Evolutionary conservation across 2,797 vertebrate genomes (phyloP), one percentile per base, ranked within the genome.

Genomic region (Lindbergichthys nudifrons): DNA sequence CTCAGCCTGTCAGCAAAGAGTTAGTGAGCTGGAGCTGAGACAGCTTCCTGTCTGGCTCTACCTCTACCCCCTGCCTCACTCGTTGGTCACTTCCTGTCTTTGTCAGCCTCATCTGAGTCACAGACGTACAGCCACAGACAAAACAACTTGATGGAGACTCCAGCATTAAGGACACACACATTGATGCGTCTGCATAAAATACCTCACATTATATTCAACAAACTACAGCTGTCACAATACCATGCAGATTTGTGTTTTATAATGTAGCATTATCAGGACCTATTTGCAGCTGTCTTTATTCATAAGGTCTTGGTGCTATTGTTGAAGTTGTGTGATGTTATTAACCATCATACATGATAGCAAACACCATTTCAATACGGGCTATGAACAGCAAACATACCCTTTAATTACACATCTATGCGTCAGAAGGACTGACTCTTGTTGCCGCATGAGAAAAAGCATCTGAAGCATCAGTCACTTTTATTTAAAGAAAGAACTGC

Each of bases 61-160:
- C n/a, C 36, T n/a, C 43, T 19, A n/a, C 65, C 54, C 82, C 67
- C 66, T 57, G 21, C 43, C 67, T 81, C 70, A 58, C 70, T 84
- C 65, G 74, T 77, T 61, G 54, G 80, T 84, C 71, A 85, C 86
- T 94, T 95, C 95, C 94, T 93, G 91, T 87, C 88, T 93, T 94
- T 95, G 90, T 93, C 83, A 79, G 62, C 57, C 61, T 65, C 65
- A 30, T 80, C 70, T 79, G 70, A 90, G 53, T 88, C 86, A 90
- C 70, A 67, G 56, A 70, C 72, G 59, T 57, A 45, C 26, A 77
- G 61, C 57, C 30, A 18, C 43, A 79, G 77, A 84, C 77, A 50
- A 81, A 91, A 81, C 74, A 76, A 75, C 65, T 41, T 36, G n/a
- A 70, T 46, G 30, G 70, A 61, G 54, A 57, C 6, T 59, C 2